phyloP scores from a whole-genome alignment of 2,113 vertebrate species.

The Corvus cornix region DNA sequence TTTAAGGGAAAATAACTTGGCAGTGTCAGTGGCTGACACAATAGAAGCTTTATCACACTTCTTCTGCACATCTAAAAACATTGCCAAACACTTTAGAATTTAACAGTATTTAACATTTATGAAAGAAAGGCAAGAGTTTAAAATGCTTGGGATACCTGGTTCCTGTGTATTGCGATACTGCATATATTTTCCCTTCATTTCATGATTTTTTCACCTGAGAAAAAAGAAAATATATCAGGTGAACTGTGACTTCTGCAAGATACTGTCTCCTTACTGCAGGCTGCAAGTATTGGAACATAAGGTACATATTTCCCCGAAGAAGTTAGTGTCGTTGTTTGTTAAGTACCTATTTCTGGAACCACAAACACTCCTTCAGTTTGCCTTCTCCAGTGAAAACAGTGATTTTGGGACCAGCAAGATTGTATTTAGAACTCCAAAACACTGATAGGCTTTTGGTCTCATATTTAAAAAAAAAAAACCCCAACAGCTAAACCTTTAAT shows the following conservation, averaged over 20 bases:
- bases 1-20: neutral
- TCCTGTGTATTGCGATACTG: neutral
- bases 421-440: neutral
- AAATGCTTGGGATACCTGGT: neutral
- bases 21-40: neutral
- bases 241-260: neutral
- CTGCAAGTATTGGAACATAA: neutral
- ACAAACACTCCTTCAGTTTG: neutral
- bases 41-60: neutral
- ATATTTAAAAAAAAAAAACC: neutral
- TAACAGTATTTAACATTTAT: neutral
- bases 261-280: neutral
- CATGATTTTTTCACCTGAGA: neutral
- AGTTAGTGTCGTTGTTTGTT: neutral
- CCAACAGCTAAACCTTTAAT: neutral
- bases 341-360: neutral
- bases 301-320: neutral
- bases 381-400: neutral
- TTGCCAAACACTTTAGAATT: neutral
- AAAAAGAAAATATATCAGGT: neutral
- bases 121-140: neutral
- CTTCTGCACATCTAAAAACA: neutral
- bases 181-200: neutral
- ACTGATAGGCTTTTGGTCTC: neutral
- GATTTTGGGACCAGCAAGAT: neutral